Base-by-base conservation (phyloP, 2,888 invertebrate genomes). In the Apodemia hepburni region DNA sequence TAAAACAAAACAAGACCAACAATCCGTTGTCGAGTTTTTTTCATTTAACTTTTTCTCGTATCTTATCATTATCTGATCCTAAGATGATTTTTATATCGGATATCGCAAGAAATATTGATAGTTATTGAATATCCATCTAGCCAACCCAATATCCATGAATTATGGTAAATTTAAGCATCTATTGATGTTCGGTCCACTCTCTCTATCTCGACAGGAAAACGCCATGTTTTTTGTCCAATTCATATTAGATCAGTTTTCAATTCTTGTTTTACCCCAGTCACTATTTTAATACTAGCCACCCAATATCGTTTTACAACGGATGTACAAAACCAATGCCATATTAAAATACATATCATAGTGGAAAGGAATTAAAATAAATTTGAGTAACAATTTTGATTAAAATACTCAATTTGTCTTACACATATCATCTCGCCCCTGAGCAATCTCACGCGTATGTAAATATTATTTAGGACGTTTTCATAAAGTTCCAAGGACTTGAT, bases 291-390 rank as follows among this genome's bases (percentile, higher is more conserved):
- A 62, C 66, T 65, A 64, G 62, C 66, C 62, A 64, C 66, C 18
- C 12, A 11, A 18, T 71, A 42, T 27, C 47, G 17, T 38, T 12
- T 9, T 27, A 35, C 47, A 17, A n/a, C 29, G 1, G 29, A 51
- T 22, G 18, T 22, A 45, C 60, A 29, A 76, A 64, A 72, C 69
- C 76, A 80, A 82, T 84, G 88, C 89, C 88, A 89, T 88, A 87
- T 78, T 38, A 74, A 66, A 76, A 85, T 71, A 89, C 87, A 88
- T 88, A 88, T 87, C 87, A 85, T 75, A 77, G 71, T 80, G 82
- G 22, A 51, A 51, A 51, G 11, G 12, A 51, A 51, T 9, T 38
- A 38, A 38, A 18, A 22, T 51, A 1, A 51, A 51, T 22, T 51
- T 47, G 47, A 17, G 47, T 47, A 35, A 54, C n/a, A 11, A 45